Evolutionary conservation across 2,888 invertebrate species (phyloP).

Genomic region (Melieria crassipennis): DNA sequence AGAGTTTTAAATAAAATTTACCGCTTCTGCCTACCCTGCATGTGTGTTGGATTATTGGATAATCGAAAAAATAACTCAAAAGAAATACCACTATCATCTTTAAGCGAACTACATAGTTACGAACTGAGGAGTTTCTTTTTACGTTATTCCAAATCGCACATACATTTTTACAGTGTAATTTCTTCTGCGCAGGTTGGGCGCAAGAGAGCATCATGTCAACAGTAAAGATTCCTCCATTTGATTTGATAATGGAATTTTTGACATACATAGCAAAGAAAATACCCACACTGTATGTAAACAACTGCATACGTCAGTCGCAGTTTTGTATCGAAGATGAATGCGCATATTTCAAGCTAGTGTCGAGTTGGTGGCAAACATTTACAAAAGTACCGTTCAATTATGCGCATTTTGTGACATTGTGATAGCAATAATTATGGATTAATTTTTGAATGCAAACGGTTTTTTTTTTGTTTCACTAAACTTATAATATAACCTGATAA

Average conservation of each 20-base stretch:
- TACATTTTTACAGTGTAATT: constrained; percentile 12
- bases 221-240: background rate
- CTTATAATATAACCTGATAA: background rate
- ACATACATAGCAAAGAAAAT: background rate
- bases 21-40: too few relatives aligned
- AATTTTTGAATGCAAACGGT: too few relatives aligned
- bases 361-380: background rate
- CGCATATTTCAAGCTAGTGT: too few relatives aligned
- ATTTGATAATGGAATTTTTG: constrained; percentile 2
- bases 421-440: too few relatives aligned
- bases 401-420: background rate
- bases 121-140: too few relatives aligned
- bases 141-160: too few relatives aligned
- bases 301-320: background rate
- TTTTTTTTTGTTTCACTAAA: too few relatives aligned
- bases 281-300: background rate
- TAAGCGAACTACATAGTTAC: too few relatives aligned
- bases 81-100: too few relatives aligned
- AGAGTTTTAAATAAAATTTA: too few relatives aligned
- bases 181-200: background rate
- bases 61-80: too few relatives aligned
- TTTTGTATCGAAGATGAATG: background rate
- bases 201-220: background rate
- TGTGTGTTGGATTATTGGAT: too few relatives aligned
- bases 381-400: background rate